Percentiles rank a stretch among this genome's conserved stretches.
phyloP scores from a whole-genome alignment of 2,797 vertebrate genomes.

The Percopsis omiscomaycus region DNA sequence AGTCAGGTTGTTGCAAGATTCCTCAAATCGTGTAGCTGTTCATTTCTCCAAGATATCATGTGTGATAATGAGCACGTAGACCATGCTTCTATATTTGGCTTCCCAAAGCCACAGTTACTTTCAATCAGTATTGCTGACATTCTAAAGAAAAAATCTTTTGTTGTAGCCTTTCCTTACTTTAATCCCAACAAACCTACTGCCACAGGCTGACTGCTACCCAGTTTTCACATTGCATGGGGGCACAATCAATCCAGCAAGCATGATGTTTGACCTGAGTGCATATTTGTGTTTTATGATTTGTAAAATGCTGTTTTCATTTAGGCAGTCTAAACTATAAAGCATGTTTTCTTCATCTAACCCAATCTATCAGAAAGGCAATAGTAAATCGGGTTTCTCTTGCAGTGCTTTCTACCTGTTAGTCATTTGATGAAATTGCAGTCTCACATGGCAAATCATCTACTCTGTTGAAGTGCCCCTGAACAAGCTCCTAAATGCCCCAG shows the following conservation, averaged over 20 bases:
- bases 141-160: too few relatives aligned
- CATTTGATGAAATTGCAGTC: neutral
- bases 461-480: neutral
- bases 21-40: too few relatives aligned
- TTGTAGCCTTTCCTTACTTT: too few relatives aligned
- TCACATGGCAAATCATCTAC: neutral
- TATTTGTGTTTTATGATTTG: too few relatives aligned
- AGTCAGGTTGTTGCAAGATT: too few relatives aligned
- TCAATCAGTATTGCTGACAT: too few relatives aligned
- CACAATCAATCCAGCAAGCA: neutral
- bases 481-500: neutral
- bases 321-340: neutral
- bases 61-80: too few relatives aligned
- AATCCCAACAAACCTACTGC: neutral
- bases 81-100: too few relatives aligned
- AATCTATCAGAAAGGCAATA: neutral
- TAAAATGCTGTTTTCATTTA: neutral
- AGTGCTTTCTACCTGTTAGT: neutral
- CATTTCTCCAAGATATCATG: too few relatives aligned
- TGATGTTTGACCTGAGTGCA: too few relatives aligned
- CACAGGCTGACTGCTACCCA: slow-evolving; percentile 7
- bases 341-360: neutral
- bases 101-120: too few relatives aligned
- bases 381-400: neutral
- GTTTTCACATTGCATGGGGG: neutral